A percentile compares a stretch with the other conserved stretches of the same genome.
phyloP scores from a whole-genome alignment of 2,113 vertebrate genomes.

The Apaloderma vittatum region DNA sequence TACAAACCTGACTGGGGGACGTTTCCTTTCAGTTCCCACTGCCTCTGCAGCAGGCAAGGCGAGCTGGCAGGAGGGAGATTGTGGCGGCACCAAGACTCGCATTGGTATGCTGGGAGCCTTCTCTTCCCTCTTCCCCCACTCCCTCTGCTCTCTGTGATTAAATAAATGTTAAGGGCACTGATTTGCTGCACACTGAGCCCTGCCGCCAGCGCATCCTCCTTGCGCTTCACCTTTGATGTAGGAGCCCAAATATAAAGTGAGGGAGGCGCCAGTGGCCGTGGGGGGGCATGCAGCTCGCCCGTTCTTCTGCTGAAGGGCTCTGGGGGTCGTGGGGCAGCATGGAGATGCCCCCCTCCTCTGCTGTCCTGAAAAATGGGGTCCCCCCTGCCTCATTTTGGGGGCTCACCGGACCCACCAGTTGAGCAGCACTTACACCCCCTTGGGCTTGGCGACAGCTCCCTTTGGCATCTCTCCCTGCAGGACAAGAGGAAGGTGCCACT shows the following conservation, averaged over 20 bases:
- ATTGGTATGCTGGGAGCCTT: background rate
- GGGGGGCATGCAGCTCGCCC: background rate
- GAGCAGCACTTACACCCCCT: background rate
- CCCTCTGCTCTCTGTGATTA: background rate
- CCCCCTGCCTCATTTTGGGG: rapidly evolving
- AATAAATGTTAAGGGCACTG: background rate
- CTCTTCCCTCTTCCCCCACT: background rate
- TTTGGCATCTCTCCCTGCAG: rapidly evolving
- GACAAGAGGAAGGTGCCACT: background rate
- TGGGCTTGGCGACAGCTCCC: background rate
- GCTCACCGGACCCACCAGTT: rapidly evolving
- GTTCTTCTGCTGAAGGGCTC: background rate
- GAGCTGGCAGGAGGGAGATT: background rate
- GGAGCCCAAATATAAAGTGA: background rate
- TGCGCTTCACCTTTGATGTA: rapidly evolving
- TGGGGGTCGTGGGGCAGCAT: rapidly evolving
- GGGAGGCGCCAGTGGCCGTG: rapidly evolving
- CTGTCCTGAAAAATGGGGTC: rapidly evolving
- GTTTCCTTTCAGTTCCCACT: background rate
- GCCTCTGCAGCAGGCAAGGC: background rate
- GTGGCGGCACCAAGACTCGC: background rate
- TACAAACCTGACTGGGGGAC: rapidly evolving
- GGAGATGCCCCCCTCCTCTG: rapidly evolving
- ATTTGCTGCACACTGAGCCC: background rate
- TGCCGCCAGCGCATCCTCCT: background rate